These are phyloP conservation scores for Slavum lentiscoides DNA, from an alignment of 2,888 invertebrate genomes.

Conservation along the genomic window DNA sequence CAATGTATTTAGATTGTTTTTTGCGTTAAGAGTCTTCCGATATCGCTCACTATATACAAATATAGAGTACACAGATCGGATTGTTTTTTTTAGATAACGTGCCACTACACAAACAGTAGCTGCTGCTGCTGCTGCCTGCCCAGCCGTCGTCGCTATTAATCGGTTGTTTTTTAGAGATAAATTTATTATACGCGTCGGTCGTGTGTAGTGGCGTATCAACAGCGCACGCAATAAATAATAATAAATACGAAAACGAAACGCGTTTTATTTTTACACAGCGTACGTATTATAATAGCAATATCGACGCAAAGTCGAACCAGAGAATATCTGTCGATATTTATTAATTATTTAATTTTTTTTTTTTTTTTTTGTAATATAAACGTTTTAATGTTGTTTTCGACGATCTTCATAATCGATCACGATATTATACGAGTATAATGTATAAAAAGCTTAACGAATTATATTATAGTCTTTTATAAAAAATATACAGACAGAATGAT, in stretches of 20 bases:
- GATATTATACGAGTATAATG: too few species aligned
- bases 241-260: not conserved
- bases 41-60: conserved; percentile 24
- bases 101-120: conserved; percentile 41
- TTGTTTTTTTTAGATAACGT: conserved; percentile 49
- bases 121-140: too few species aligned
- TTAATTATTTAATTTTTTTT: too few species aligned
- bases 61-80: conserved; percentile 42
- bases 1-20: not conserved
- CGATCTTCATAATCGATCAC: too few species aligned
- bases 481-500: too few species aligned
- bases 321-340: not conserved
- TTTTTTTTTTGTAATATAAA: too few species aligned
- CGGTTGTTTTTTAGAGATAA: conserved; percentile 32
- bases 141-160: not conserved
- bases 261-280: not conserved
- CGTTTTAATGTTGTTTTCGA: too few species aligned
- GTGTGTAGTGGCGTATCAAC: conserved; percentile 4
- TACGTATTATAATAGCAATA: too few species aligned
- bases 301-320: not conserved
- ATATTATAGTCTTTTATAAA: too few species aligned
- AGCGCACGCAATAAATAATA: not conserved
- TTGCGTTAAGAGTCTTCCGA: not conserved
- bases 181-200: conserved; percentile 1
- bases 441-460: too few species aligned